Percentiles rank a stretch among this genome's conserved stretches.
Conservation (phyloP, 2,888 invertebrate genomes). For the Merodon equestris region DNA sequence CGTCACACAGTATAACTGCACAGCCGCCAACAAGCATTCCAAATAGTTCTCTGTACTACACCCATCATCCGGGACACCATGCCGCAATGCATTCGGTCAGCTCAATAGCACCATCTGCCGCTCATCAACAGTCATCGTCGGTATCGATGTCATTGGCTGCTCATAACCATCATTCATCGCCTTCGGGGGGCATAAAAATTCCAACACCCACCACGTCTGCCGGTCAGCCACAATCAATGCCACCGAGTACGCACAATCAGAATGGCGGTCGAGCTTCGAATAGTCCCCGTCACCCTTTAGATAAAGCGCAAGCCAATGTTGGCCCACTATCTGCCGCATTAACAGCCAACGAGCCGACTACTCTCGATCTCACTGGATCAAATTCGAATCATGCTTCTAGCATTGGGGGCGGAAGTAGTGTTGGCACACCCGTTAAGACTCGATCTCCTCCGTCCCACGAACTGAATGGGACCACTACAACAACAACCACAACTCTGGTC, state of each 20-base stretch:
- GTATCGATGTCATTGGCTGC: slow-evolving; percentile 67
- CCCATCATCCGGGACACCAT: slow-evolving; percentile 73
- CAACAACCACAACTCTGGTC: slow-evolving; percentile 70
- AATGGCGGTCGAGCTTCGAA: slow-evolving; percentile 74
- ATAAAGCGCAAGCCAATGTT: slow-evolving; percentile 39
- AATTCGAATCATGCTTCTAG: slow-evolving; percentile 76
- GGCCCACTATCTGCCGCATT: slow-evolving; percentile 46
- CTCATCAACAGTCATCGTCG: slow-evolving; percentile 72
- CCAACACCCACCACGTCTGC: slow-evolving; percentile 71
- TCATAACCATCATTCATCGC: slow-evolving; percentile 71
- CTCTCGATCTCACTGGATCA: slow-evolving; percentile 77
- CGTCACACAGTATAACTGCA: slow-evolving; percentile 68
- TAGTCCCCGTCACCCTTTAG: slow-evolving; percentile 72
- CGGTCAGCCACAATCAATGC: slow-evolving; percentile 57
- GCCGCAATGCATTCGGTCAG: slow-evolving; percentile 75
- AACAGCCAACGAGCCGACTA: slow-evolving; percentile 74
- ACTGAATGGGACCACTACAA: slow-evolving; percentile 74
- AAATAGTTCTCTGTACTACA: slow-evolving; percentile 75
- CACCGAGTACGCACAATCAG: slow-evolving; percentile 70
- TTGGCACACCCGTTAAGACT: slow-evolving; percentile 66
- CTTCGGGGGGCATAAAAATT: slow-evolving; percentile 72
- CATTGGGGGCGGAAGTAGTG: slow-evolving; percentile 69
- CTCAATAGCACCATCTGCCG: slow-evolving; percentile 73
- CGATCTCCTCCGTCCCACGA: slow-evolving; percentile 72
- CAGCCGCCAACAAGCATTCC: slow-evolving; percentile 65